Conservation (phyloP, 2,797 vertebrate species). For the Myoxocephalus aenaeus region DNA sequence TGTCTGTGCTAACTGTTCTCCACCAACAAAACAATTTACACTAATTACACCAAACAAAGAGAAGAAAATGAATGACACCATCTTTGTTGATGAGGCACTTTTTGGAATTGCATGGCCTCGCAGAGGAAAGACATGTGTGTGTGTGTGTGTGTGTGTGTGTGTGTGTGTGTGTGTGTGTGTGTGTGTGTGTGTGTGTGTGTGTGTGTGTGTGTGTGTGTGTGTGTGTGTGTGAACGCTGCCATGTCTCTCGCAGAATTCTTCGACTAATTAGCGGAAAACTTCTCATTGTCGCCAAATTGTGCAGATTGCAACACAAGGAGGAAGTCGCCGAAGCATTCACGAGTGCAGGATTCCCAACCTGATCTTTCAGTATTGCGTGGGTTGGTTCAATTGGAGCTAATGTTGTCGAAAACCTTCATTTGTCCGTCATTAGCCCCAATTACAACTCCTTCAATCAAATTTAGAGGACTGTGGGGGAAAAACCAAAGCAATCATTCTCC, state of each 20-base stretch:
- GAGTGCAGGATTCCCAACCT: conserved; percentile 4
- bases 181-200: background rate
- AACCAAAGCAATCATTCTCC: conserved; percentile 27
- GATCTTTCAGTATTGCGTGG: conserved; percentile 22
- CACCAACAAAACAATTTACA: conserved; percentile 68
- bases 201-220: conserved; percentile 4
- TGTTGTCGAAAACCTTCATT: conserved; percentile 54
- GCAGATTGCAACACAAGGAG: conserved; percentile 32
- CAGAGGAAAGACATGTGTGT: background rate
- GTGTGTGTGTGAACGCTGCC: background rate
- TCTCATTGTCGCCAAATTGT: conserved; percentile 42
- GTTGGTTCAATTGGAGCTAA: conserved; percentile 52
- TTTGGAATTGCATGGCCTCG: conserved; percentile 32
- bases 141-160: background rate
- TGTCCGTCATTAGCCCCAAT: conserved; percentile 62
- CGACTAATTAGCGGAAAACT: conserved; percentile 52
- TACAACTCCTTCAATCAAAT: conserved; percentile 52
- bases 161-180: too few relatives aligned
- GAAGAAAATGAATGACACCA: conserved; percentile 56
- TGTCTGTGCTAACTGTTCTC: conserved; percentile 41
- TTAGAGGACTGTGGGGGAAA: conserved; percentile 24
- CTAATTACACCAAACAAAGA: conserved; percentile 78
- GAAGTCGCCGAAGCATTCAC: conserved; percentile 39
- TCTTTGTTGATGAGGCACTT: conserved; percentile 61
- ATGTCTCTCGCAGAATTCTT: conserved; percentile 26